Conservation (phyloP, 2,113 vertebrate genomes). For the Mellivora capensis region DNA sequence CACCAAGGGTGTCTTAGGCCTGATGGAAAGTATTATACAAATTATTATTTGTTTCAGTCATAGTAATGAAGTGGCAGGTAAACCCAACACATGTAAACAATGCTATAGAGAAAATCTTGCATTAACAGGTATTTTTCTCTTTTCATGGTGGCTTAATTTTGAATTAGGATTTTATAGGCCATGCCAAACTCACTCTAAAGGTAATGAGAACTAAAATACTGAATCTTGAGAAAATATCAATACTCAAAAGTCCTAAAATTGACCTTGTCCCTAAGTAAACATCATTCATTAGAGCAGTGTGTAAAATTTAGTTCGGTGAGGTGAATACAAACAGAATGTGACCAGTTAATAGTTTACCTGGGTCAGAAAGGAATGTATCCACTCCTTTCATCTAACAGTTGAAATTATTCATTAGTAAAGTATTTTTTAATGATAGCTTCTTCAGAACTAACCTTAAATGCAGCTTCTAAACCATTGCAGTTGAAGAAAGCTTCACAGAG, state of each 20-base stretch:
- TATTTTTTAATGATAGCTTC: background rate
- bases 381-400: background rate
- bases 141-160: background rate
- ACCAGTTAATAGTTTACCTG: background rate
- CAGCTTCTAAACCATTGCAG: slow-evolving; percentile 86
- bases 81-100: background rate
- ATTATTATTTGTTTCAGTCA: background rate
- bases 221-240: background rate
- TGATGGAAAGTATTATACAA: background rate
- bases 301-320: background rate
- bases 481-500: slow-evolving; percentile 84
- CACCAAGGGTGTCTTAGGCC: background rate
- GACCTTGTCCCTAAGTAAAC: background rate
- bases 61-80: background rate
- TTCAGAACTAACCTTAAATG: slow-evolving; percentile 82
- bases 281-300: background rate
- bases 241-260: background rate
- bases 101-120: background rate
- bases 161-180: background rate
- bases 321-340: background rate
- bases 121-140: background rate
- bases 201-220: background rate
- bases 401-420: background rate
- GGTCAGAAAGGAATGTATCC: background rate
- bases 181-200: background rate